Percentiles rank a stretch among this genome's conserved stretches.
Conservation (phyloP, 2,113 vertebrate species). For the Psilopsiagon aurifrons region DNA sequence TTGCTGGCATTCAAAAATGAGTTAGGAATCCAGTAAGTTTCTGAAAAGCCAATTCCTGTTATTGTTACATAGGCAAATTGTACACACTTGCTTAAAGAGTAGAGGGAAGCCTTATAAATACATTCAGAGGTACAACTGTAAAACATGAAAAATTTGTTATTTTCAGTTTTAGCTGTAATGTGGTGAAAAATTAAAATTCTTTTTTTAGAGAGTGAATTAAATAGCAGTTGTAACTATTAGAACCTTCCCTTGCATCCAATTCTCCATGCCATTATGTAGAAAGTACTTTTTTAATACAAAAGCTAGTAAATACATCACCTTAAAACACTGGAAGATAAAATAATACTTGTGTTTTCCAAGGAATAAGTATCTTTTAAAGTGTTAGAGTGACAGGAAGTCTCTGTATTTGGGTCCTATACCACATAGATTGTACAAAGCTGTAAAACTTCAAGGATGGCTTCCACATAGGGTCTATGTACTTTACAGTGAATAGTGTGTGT, state of each 20-base stretch:
- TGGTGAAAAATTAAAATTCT: neutral
- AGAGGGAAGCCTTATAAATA: neutral
- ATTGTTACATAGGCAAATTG: neutral
- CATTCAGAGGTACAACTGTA: neutral
- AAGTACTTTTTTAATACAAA: neutral
- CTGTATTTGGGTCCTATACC: neutral
- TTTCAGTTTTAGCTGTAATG: neutral
- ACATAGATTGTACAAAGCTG: neutral
- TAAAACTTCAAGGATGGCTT: neutral
- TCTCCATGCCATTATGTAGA: neutral
- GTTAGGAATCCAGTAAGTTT: constrained; percentile 61
- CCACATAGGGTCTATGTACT: neutral
- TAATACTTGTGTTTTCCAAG: neutral
- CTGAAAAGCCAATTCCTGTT: neutral
- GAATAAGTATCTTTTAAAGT: neutral
- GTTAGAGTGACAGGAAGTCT: neutral
- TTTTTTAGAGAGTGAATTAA: neutral
- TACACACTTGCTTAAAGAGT: neutral
- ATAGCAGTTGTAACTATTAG: neutral
- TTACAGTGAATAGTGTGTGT: neutral
- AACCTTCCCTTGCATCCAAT: neutral
- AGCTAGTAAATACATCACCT: neutral
- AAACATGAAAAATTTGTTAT: neutral
- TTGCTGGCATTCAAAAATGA: constrained; percentile 69
- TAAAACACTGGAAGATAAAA: neutral